Base-by-base conservation (phyloP, 2,888 invertebrate genomes). In the Emesis russula region DNA sequence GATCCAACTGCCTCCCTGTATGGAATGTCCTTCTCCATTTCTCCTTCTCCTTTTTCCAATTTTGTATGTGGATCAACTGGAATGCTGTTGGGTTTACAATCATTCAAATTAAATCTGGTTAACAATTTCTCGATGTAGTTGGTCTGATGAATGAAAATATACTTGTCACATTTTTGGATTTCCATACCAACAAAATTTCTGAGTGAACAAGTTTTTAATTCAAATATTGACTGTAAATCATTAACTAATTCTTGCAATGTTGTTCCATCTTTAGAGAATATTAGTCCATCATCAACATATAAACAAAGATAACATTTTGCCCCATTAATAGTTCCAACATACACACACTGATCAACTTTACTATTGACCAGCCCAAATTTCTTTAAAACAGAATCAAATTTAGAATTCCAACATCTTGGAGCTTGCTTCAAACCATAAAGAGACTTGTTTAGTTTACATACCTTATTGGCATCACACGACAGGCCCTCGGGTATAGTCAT, bases 271-370 rank as follows among this genome's bases (percentile, higher is more conserved):
- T 71, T 31, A 13, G 66, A 74, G 13, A 75, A 81, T 71, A 83
- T 75, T 31, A 83, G 13, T 58, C 82, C 82, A 75, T 86, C 86
- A 79, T 86, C 81, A 31, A 86, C 81, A 86, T 81, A 86, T 15
- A 86, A 31, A n/a, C 66, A 81, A 3, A 85, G 41, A 13, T 81
- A 85, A 13, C 74, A 74, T 77, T 81, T 78, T 9, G 0, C 68
- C 3, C 44, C 63, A 48, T 86, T 78, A 25, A 86, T 44, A n/a
- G 48, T 5, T 25, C 70, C 81, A 68, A 73, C 53, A 86, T 86
- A 82, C 9, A 86, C 78, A 82, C 79, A 82, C 25, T 81, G 36
- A 66, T 86, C 86, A 6, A 73, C 78, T 25, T 78, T 48, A 53
- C 82, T 86, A 11, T 85, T 85, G n/a, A 71, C 58, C 15, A 83